phyloP scores from a whole-genome alignment of 2,888 invertebrate genomes.

The Megaustenia siamemsis region DNA sequence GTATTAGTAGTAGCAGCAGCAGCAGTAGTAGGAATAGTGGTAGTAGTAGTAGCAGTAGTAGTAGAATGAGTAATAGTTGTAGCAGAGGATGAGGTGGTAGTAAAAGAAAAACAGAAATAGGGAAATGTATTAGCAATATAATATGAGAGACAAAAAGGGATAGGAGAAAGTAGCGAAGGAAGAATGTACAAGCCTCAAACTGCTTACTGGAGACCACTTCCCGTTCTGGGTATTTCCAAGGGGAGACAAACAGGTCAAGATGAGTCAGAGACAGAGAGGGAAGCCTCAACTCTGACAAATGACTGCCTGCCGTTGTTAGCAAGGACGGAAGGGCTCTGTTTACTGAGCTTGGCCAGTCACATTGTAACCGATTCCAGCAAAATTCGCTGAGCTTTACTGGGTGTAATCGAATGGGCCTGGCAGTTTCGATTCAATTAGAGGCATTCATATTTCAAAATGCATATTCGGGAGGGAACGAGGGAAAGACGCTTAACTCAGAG shows the following conservation, averaged over 20 bases:
- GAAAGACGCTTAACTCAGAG: background rate
- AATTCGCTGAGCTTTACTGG: background rate
- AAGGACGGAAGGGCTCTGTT: background rate
- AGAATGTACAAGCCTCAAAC: too few species aligned
- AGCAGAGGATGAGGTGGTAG: too few species aligned
- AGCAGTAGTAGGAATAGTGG: too few species aligned
- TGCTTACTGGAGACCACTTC: too few species aligned
- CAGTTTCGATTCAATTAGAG: constrained; percentile 18
- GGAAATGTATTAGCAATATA: too few species aligned
- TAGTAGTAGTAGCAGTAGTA: too few species aligned
- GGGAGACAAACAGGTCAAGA: background rate
- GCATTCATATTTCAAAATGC: constrained; percentile 6
- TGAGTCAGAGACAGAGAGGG: background rate
- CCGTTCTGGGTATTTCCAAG: too few species aligned
- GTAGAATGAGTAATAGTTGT: too few species aligned
- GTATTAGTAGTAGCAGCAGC: too few species aligned
- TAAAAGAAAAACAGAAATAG: too few species aligned
- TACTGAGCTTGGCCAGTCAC: background rate
- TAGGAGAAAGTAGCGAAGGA: too few species aligned
- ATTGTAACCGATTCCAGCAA: background rate
- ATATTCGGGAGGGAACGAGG: background rate
- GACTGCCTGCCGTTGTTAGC: background rate
- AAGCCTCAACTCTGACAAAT: background rate
- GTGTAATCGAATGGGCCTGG: constrained; percentile 8
- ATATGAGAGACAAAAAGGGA: too few species aligned